Evolutionary conservation across 2,888 invertebrate species (phyloP).

Genomic region (Perdita meconis): DNA sequence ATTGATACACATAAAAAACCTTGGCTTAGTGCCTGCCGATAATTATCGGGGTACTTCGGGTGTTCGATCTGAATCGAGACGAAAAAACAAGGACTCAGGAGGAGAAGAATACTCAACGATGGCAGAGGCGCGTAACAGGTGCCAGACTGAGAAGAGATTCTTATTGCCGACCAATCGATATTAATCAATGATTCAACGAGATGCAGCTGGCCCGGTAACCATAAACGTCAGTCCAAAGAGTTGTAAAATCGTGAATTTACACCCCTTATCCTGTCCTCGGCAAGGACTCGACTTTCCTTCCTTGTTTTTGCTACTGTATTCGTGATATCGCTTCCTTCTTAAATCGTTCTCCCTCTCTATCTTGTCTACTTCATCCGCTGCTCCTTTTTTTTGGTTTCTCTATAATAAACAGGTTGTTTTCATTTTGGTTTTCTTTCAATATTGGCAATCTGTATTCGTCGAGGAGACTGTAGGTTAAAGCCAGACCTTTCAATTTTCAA

Average conservation of each 20-base stretch:
- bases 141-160: conserved; percentile 53
- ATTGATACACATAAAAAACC: conserved; percentile 18
- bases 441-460: no score
- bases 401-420: background rate
- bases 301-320: conserved; percentile 42
- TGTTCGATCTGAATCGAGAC: conserved; percentile 6
- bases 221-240: conserved; percentile 71
- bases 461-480: no score
- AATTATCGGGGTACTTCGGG: conserved; percentile 27
- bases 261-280: conserved; percentile 57
- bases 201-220: conserved; percentile 65
- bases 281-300: conserved; percentile 38
- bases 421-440: background rate
- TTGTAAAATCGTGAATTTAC: conserved; percentile 75
- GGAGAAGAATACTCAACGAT: background rate
- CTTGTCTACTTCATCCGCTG: conserved; percentile 33
- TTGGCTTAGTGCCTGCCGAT: conserved; percentile 11
- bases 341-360: conserved; percentile 1
- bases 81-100: conserved; percentile 16
- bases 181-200: conserved; percentile 72
- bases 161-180: conserved; percentile 67
- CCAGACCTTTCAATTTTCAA: no score
- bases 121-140: conserved; percentile 60
- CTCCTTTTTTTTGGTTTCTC: background rate
- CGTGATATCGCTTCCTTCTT: conserved; percentile 22